A percentile compares a stretch with the other conserved stretches of the same genome.
Conservation (phyloP, 2,113 vertebrate genomes). For the Setophaga coronata region DNA sequence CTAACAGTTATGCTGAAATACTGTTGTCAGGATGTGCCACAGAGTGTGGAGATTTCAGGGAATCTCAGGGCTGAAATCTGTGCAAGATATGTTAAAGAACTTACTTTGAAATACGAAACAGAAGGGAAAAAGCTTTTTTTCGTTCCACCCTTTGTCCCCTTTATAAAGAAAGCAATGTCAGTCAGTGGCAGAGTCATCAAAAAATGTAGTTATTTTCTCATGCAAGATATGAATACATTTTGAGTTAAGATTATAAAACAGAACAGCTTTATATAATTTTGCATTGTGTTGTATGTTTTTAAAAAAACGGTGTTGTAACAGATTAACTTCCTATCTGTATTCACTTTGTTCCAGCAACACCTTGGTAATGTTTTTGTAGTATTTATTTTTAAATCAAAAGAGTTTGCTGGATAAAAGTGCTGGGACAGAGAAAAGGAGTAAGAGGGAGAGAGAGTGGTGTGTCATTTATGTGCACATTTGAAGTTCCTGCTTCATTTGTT, state of each 20-base stretch:
- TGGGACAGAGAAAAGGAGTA: neutral
- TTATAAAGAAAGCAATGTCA: neutral
- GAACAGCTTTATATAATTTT: neutral
- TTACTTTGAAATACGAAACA: neutral
- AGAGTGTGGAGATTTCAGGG: neutral
- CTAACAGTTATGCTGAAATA: neutral
- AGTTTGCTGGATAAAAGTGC: neutral
- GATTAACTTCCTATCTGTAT: neutral
- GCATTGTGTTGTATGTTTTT: neutral
- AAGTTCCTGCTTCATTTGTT: neutral
- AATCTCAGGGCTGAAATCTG: neutral
- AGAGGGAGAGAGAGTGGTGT: neutral
- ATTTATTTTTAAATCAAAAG: neutral
- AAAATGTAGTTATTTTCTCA: neutral
- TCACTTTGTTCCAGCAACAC: neutral
- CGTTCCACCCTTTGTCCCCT: neutral
- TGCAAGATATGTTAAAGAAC: neutral
- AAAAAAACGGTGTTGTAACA: neutral
- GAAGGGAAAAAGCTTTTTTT: neutral
- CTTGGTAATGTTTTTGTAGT: neutral
- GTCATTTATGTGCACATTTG: neutral
- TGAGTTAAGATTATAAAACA: neutral
- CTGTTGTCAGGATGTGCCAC: neutral
- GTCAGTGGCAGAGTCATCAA: neutral
- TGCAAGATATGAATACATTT: neutral